These are phyloP conservation scores for Ormyrus rosae DNA, from an alignment of 2,888 invertebrate species.

Conservation along the genomic window DNA sequence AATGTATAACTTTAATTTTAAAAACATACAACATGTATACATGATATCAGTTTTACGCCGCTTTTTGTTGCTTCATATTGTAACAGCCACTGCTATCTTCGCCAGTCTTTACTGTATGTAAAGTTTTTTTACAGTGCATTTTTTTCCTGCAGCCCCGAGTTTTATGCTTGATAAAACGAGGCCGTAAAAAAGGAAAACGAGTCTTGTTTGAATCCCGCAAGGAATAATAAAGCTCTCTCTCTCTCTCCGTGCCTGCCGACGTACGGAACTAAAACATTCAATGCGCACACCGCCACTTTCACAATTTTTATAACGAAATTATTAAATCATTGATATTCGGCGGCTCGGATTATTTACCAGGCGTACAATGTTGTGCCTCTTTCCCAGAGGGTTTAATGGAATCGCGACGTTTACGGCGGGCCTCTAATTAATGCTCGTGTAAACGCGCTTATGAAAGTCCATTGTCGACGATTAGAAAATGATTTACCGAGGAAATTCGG, in stretches of 20 bases:
- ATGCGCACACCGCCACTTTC: background rate
- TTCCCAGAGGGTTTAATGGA: background rate
- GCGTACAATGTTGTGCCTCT: background rate
- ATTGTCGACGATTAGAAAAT: background rate
- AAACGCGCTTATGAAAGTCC: background rate
- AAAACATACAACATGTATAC: too few species aligned
- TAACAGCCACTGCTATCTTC: background rate
- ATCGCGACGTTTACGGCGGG: background rate
- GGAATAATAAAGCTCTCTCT: conserved; percentile 35
- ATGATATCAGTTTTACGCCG: too few species aligned
- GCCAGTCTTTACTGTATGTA: background rate
- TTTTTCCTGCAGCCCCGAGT: background rate
- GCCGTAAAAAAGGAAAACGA: conserved; percentile 32
- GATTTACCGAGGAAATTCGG: background rate
- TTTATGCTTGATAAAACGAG: conserved; percentile 39
- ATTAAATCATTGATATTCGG: conserved; percentile 40
- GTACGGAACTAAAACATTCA: too few species aligned
- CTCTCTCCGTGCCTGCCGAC: too few species aligned
- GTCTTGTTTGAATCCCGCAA: conserved; percentile 13
- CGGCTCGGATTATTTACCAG: conserved; percentile 14
- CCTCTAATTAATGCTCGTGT: conserved; percentile 7
- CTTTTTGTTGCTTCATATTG: too few species aligned
- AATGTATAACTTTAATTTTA: too few species aligned
- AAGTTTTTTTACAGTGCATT: conserved; percentile 19
- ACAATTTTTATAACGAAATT: conserved; percentile 36